Conservation (phyloP, 2,113 vertebrate genomes). For the Craseonycteris thonglongyai region DNA sequence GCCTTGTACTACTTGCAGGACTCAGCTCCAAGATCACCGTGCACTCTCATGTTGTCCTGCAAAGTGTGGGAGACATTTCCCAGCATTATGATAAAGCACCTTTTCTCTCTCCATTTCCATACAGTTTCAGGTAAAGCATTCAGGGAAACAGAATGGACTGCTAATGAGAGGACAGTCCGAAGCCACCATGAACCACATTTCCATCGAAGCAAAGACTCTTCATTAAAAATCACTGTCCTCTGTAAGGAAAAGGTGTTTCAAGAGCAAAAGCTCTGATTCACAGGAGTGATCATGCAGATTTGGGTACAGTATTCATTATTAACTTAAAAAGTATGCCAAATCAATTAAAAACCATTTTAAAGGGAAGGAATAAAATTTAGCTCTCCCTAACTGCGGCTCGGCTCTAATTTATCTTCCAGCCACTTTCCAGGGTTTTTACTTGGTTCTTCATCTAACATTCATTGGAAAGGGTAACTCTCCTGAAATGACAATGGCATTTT, state of each 20-base stretch:
- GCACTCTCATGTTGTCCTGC: not conserved
- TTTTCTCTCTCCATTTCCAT: constrained; percentile 42
- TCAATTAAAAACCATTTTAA: constrained; percentile 83
- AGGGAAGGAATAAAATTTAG: constrained; percentile 79
- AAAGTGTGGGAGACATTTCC: not conserved
- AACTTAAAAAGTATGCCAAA: constrained; percentile 80
- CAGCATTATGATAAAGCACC: constrained; percentile 42
- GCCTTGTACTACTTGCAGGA: not conserved
- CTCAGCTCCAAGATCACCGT: not conserved
- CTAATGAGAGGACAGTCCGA: constrained; percentile 78
- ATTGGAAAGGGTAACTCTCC: constrained; percentile 79
- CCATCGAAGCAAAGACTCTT: constrained; percentile 71
- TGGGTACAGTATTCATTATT: constrained; percentile 77
- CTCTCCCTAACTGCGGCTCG: constrained; percentile 67
- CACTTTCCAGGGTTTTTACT: constrained; percentile 76
- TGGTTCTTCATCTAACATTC: constrained; percentile 81
- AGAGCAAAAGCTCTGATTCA: constrained; percentile 75
- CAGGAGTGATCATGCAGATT: constrained; percentile 72
- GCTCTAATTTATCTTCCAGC: constrained; percentile 79
- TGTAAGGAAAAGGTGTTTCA: constrained; percentile 69
- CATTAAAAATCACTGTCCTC: constrained; percentile 79
- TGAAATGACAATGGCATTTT: constrained; percentile 77
- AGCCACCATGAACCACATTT: constrained; percentile 67
- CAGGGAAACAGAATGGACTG: constrained; percentile 60
- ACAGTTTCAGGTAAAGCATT: constrained; percentile 61